These are phyloP conservation scores for Periphyllus acericola DNA, from an alignment of 2,888 invertebrate genomes.

Conservation along the genomic window DNA sequence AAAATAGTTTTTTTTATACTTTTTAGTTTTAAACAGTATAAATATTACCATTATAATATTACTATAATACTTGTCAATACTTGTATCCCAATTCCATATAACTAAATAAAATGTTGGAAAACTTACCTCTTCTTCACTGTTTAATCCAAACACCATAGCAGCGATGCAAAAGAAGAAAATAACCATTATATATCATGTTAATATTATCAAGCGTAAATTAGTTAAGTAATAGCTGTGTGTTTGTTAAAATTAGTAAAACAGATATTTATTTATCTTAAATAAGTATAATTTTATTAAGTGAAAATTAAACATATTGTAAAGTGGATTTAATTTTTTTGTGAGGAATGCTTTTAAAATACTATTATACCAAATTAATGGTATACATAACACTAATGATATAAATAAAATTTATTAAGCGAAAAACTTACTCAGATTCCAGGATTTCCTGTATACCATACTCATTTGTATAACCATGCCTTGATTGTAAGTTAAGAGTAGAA, in stretches of 20 bases:
- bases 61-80: not conserved
- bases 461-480: slow-evolving; percentile 57
- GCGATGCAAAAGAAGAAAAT: slow-evolving; percentile 58
- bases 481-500: slow-evolving; percentile 57
- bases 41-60: too few relatives aligned
- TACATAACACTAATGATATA: slow-evolving; percentile 20
- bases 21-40: too few relatives aligned
- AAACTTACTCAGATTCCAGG: slow-evolving; percentile 64
- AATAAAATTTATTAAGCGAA: not conserved
- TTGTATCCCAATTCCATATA: not conserved
- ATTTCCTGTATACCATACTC: slow-evolving; percentile 65
- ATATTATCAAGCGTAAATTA: slow-evolving; percentile 42
- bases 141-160: slow-evolving; percentile 60
- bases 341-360: not conserved
- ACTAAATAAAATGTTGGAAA: slow-evolving; percentile 25
- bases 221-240: not conserved
- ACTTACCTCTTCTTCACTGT: slow-evolving; percentile 58
- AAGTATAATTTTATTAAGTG: slow-evolving; percentile 1
- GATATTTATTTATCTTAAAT: not conserved
- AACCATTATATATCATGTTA: slow-evolving; percentile 47
- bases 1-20: too few relatives aligned
- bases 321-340: not conserved
- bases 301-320: not conserved
- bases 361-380: slow-evolving; percentile 8
- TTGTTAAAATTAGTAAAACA: slow-evolving; percentile 29